Conservation (phyloP, 2,888 invertebrate genomes). For the Leptarthrus brevirostris region DNA sequence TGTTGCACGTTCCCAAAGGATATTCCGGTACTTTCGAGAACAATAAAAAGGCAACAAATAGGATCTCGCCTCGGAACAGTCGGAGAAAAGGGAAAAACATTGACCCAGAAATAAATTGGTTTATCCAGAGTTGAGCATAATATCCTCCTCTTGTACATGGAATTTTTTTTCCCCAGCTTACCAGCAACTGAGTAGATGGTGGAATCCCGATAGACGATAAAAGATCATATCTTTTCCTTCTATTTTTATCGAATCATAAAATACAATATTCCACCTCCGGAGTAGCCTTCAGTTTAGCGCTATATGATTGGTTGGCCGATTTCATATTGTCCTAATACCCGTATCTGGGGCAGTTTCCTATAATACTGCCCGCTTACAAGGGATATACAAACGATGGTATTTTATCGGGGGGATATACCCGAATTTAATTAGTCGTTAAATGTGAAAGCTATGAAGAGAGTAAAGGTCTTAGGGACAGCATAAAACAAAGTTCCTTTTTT, state of each 20-base stretch:
- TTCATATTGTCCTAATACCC: conserved; percentile 43
- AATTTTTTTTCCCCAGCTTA: neutral
- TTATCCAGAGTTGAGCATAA: conserved; percentile 37
- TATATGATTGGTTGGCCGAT: conserved; percentile 43
- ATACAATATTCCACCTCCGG: conserved; percentile 27
- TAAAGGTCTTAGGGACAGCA: conserved; percentile 18
- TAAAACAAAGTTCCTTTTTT: conserved; percentile 29
- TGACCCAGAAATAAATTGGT: conserved; percentile 47
- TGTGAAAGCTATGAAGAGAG: conserved; percentile 25
- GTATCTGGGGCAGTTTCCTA: conserved; percentile 3
- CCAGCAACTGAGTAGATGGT: conserved; percentile 1
- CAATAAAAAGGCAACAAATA: conserved; percentile 47
- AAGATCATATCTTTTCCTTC: conserved; percentile 21
- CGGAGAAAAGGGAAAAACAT: conserved; percentile 24
- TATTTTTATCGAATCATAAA: conserved; percentile 46
- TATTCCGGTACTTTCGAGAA: conserved; percentile 5
- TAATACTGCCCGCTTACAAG: neutral
- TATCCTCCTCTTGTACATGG: conserved; percentile 16
- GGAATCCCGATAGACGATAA: too few relatives aligned
- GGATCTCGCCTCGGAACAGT: conserved; percentile 32
- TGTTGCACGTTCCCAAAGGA: conserved; percentile 9
- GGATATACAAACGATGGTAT: neutral
- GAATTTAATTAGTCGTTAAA: conserved; percentile 45
- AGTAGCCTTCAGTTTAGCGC: conserved; percentile 32
- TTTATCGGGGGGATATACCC: conserved; percentile 36